Base-by-base conservation (phyloP, 2,797 vertebrate genomes). In the Lycodopsis pacificus region DNA sequence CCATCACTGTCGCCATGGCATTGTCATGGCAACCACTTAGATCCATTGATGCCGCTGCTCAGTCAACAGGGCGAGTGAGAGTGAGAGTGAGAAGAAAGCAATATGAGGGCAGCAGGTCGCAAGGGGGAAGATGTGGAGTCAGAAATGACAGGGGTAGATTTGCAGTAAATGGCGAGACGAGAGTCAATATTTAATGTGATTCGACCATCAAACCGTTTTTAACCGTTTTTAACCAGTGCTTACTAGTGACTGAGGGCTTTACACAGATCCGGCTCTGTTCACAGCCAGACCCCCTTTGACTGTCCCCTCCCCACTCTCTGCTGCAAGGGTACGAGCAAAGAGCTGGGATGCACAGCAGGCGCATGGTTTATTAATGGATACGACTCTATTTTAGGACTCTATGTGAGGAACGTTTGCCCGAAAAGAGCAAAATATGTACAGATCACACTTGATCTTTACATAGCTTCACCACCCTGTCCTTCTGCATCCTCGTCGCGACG, bases 331-430 rank as follows among this genome's bases (percentile, higher is more conserved):
- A 77, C 81, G 74, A 80, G 84, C 57, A 73, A 71, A 83, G 75
- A 82, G 64, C 83, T 65, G 73, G 71, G 81, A 87, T 82, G 85
- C 91, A 87, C 91, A 93, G 92, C 89, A 88, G 89, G 90, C 84
- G 84, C 88, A 93, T 94, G 91, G 69, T 92, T 94, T 92, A 94
- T 93, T 93, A 77, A 94, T 92, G 90, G 74, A 65, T 38, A 61
- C 64, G 82, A 85, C 70, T 86, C 92, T 93, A 92, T 91, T 93
- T 89, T 85, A 57, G 68, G 87, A 81, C 61, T 87, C 32, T 58
- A 25, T 82, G 83, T 73, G 73, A 83, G 59, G 36, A 74, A 76
- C 14, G 11, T 77, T 86, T 76, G 72, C 69, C 34, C 70, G 48
- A 87, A 68, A 30, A 90, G 66, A 32, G 71, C 19, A 85, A 76